phyloP scores from a whole-genome alignment of 2,797 vertebrate genomes.

The Pangasius djambal region DNA sequence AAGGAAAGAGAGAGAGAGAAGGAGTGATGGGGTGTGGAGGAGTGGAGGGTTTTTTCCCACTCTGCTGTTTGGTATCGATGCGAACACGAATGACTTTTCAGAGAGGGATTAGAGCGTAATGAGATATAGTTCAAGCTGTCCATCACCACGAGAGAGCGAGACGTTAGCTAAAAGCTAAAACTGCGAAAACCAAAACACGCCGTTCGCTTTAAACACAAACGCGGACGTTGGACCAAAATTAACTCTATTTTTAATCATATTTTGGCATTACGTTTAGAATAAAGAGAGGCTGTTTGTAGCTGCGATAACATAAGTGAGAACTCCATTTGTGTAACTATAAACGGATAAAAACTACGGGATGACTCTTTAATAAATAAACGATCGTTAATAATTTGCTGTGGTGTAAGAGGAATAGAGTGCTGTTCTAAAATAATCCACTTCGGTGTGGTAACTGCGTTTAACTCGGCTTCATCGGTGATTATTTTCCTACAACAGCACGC shows the following conservation, averaged over 20 bases:
- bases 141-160: conserved; percentile 46
- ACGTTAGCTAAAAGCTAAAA: conserved; percentile 26
- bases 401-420: not conserved
- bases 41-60: conserved; percentile 48
- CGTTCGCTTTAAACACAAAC: not conserved
- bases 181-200: not conserved
- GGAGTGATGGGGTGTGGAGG: conserved; percentile 26
- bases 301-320: not conserved
- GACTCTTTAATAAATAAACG: not conserved
- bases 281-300: not conserved
- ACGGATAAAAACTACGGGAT: not conserved
- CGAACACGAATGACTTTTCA: conserved; percentile 56
- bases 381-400: not conserved
- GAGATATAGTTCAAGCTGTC: conserved; percentile 59
- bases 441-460: not conserved
- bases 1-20: conserved; percentile 9
- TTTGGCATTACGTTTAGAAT: not conserved
- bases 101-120: conserved; percentile 54
- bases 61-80: conserved; percentile 57
- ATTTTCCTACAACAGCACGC: not conserved
- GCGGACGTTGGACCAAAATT: not conserved
- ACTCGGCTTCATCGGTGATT: not conserved
- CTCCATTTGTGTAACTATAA: not conserved
- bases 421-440: not conserved
- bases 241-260: not conserved